Evolutionary conservation across 2,113 vertebrate species (phyloP).

Genomic region (Podocnemis expansa): DNA sequence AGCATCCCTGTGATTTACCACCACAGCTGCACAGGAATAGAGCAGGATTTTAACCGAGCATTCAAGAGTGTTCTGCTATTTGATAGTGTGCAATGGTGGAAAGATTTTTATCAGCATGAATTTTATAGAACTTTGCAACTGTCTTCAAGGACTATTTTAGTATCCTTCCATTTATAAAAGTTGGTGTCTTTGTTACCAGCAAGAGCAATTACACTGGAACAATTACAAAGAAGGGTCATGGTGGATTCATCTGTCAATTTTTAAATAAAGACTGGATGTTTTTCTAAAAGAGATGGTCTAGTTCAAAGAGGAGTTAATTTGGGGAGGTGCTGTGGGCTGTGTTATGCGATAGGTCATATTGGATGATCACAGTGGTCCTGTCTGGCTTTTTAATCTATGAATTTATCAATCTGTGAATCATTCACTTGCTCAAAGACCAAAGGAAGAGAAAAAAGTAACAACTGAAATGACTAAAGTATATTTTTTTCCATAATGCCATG

Average conservation of each 20-base stretch:
- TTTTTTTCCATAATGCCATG: not conserved
- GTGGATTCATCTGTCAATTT: not conserved
- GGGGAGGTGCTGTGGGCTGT: not conserved
- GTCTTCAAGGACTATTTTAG: not conserved
- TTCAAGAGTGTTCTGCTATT: not conserved
- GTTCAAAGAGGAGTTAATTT: not conserved
- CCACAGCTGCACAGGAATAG: not conserved
- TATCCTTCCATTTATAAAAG: not conserved
- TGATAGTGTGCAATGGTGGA: not conserved
- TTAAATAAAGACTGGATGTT: not conserved
- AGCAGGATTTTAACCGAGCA: not conserved
- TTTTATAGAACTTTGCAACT: slow-evolving; percentile 7
- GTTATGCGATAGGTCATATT: not conserved
- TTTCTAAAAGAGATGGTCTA: not conserved
- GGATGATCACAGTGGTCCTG: not conserved
- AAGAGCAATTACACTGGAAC: not conserved
- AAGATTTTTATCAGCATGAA: not conserved
- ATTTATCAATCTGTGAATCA: not conserved
- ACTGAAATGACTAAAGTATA: not conserved
- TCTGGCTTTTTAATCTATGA: not conserved
- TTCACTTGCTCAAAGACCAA: not conserved
- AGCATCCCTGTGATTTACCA: not conserved
- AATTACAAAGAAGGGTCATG: not conserved
- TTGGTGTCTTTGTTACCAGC: not conserved
- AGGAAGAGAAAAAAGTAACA: not conserved